Base-by-base conservation (phyloP, 2,113 vertebrate species). In the Cichladusa arquata region DNA sequence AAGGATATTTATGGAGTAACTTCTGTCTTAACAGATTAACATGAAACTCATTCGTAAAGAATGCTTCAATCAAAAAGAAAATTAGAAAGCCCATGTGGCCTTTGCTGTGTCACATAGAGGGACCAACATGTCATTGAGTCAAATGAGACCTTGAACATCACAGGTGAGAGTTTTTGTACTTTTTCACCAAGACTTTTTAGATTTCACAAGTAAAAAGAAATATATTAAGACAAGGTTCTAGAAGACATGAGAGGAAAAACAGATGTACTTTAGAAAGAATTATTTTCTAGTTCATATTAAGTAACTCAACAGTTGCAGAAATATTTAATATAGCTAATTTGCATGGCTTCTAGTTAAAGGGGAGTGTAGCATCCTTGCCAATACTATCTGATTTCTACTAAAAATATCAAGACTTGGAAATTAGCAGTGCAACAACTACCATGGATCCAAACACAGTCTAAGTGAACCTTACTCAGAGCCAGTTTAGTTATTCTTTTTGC, bases 101-200 rank as follows among this genome's bases (percentile, higher is more conserved):
- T 77, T 94, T 26, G 28, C 47, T 69, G 80, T 90, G 76, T 73
- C 58, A 94, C 6, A 42, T 60, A 81, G 31, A 92, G 61, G 86
- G 70, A 83, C 19, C 87, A 71, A 50, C 71, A 96, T 97, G 97
- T 91, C 90, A 4, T 64, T 94, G 56, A 95, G 47, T 95, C 90
- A 96, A 74, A 95, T 36, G 81, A 97, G 89, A 90, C 97, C 96
- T 89, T 91, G 6, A 6, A 97, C 97, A 82, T 96, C 97, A 71
- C 97, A 98, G 98, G 98, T 98, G 94, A 98, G 98, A 96, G 45
- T 61, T 87, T 92, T 89, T 93, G 36, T 57, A 76, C 47, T 73
- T 93, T 80, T 84, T n/a, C n/a, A 14, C 50, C 53, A 45, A 90
- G 38, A n/a, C 6, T 18, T 90, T 94, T 93, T 74, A 44, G 14